These are phyloP conservation scores for Lamproptera curius DNA, from an alignment of 2,888 invertebrate genomes.

Conservation along the genomic window DNA sequence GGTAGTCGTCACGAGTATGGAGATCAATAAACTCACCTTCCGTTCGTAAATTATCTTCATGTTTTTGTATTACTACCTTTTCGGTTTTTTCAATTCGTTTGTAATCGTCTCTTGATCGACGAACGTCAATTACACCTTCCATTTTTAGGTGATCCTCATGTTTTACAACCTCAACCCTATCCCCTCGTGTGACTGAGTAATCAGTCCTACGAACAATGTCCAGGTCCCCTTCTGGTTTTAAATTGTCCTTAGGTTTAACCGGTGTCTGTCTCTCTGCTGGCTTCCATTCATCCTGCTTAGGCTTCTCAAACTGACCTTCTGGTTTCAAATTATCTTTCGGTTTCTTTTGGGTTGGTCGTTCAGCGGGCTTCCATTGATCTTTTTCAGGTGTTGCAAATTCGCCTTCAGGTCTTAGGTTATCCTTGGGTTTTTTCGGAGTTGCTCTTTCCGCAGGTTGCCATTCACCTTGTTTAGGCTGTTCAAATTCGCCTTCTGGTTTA, in stretches of 20 bases:
- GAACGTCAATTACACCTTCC: conserved; percentile 79
- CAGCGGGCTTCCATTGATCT: conserved; percentile 41
- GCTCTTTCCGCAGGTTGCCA: conserved; percentile 50
- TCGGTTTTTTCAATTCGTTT: conserved; percentile 75
- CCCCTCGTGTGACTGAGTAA: conserved; percentile 74
- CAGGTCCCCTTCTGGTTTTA: conserved; percentile 80
- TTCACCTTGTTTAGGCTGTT: conserved; percentile 40
- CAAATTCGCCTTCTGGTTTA: conserved; percentile 75
- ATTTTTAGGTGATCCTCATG: conserved; percentile 83
- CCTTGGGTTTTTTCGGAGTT: conserved; percentile 37
- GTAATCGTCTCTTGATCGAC: conserved; percentile 76
- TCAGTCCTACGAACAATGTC: conserved; percentile 59
- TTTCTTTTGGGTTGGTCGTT: conserved; percentile 36
- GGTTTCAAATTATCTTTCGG: conserved; percentile 58
- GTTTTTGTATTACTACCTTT: conserved; percentile 68
- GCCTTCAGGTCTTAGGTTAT: conserved; percentile 78
- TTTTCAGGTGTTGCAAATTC: conserved; percentile 48
- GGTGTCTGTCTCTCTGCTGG: conserved; percentile 61
- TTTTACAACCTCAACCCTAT: conserved; percentile 78
- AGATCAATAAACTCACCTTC: conserved; percentile 77
- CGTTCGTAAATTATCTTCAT: conserved; percentile 78
- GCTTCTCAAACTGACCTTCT: conserved; percentile 63
- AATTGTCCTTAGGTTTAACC: conserved; percentile 79
- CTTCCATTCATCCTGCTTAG: conserved; percentile 37
- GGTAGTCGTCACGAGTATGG: conserved; percentile 71